Base-by-base conservation (phyloP, 2,797 vertebrate species). In the Neostethus bicornis region DNA sequence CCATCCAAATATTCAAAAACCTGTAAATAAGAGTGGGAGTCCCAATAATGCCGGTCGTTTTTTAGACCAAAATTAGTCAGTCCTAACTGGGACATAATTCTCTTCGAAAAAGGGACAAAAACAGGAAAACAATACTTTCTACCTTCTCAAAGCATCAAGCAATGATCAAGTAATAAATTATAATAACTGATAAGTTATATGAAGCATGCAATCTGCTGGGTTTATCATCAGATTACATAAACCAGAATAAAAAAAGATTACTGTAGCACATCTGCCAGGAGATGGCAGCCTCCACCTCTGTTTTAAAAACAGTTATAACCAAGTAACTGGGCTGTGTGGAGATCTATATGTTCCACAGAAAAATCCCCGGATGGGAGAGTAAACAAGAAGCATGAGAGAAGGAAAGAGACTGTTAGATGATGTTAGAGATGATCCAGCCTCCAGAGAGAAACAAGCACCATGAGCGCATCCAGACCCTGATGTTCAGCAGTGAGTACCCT, bases 301-400 rank as follows among this genome's bases (percentile, higher is more conserved):
- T 13, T 7, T 19, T 0, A 45, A 26, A 53, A 3, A 49, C 16
- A 64, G 20, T 66, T 45, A 58, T 12, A 25, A 61, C 31, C 31
- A 31, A 46, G 58, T 10, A 25, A 61, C 12, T 31, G 4, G 13
- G 7, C 26, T 60, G 12, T 41, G 45, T 1, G 39, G 26, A 17
- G 31, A 54, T 8, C 54, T 39, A 23, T 24, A 1, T 44, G 47
- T 61, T 62, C 51, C 63, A 28, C 48, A 25, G 26, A 28, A 46
- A 69, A 73, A 70, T 59, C 60, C 72, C 75, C 74, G 81, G 78
- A 82, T 78, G n/a, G 46, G 38, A 49, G 57, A 37, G 81, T 77
- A 79, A 82, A 85, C 79, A 73, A 79, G 68, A 34, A 56, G 71
- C 69, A 80, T 46, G 82, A 72, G 53, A 59, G 64, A 29, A 55